These are phyloP conservation scores for Lagopus muta DNA, from an alignment of 2,113 vertebrate species.

Conservation along the genomic window DNA sequence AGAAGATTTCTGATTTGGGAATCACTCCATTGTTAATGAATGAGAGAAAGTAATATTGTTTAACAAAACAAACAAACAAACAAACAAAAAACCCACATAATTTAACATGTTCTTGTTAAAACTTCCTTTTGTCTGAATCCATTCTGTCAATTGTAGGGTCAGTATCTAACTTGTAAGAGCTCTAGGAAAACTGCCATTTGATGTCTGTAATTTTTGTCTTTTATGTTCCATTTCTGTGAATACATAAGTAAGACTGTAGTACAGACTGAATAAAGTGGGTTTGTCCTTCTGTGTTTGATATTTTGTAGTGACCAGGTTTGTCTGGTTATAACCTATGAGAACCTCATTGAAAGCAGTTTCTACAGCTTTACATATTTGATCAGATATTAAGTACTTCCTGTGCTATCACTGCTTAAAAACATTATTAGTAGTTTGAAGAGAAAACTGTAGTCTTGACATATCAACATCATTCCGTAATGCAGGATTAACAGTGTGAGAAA, in stretches of 20 bases:
- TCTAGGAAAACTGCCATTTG: not conserved
- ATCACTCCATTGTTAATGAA: not conserved
- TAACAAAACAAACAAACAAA: not conserved
- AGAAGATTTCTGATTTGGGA: not conserved
- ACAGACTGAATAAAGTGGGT: not conserved
- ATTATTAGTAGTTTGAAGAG: not conserved
- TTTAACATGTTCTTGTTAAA: not conserved
- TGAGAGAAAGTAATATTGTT: not conserved
- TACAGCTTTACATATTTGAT: not conserved
- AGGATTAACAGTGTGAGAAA: not conserved
- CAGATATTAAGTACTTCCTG: not conserved
- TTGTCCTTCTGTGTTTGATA: not conserved
- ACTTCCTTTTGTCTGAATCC: not conserved
- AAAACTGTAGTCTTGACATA: not conserved
- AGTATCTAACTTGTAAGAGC: not conserved
- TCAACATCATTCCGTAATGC: not conserved
- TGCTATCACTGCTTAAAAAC: not conserved
- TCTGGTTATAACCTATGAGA: not conserved
- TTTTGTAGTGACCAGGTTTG: not conserved
- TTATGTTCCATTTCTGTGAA: not conserved
- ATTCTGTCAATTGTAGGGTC: not conserved
- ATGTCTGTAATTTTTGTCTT: not conserved
- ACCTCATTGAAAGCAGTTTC: not conserved
- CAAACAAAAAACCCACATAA: not conserved
- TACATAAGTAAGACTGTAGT: not conserved